Base-by-base conservation (phyloP, 2,888 invertebrate genomes). In the Agrotis exclamationis region DNA sequence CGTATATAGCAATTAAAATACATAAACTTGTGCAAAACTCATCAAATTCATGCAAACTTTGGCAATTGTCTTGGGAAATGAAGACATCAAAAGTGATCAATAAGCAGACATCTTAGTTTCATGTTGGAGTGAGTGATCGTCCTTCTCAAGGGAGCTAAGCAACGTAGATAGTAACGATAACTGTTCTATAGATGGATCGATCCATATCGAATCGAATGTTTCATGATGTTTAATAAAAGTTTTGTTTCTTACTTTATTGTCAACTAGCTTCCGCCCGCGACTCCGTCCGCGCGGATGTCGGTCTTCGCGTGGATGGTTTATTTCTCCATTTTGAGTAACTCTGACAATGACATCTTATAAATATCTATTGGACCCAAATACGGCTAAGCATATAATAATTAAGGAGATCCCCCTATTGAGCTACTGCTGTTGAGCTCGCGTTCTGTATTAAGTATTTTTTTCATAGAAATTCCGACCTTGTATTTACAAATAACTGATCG, bases 21-120 rank as follows among this genome's bases (percentile, higher is more conserved):
- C 44, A 60, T 20, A 63, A 67, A 74, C 51, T 67, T 51, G 33
- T 45, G 33, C 45, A 33, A 67, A 74, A 79, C 60, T 78, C 51
- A 63, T 79, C 39, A 74, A 78, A 69, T 75, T 74, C 54, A 51
- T 20, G 63, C 63, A 75, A 80, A 80, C 63, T 76, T 80, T 65
- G 44, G 33, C 62, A 48, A 48, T 54, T 51, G 76, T 63, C 70
- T 11, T 50, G 80, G 80, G 80, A 68, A 70, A 76, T 71, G 24
- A 62, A 63, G 57, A 22, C 76, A 80, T 80, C 81, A 63, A 70
- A 76, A 60, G 50, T 65, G 67, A 79, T 79, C 71, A 76, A 70
- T 79, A 66, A 51, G 28, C 60, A n/a, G 57, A 56, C 76, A 70
- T 75, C 57, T 77, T 67, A 73, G 78, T 68, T 78, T 45, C 63